Evolutionary conservation across 1,140 invertebrate species (phyloP).

Genomic region (Oncopodura yosiiana): DNA sequence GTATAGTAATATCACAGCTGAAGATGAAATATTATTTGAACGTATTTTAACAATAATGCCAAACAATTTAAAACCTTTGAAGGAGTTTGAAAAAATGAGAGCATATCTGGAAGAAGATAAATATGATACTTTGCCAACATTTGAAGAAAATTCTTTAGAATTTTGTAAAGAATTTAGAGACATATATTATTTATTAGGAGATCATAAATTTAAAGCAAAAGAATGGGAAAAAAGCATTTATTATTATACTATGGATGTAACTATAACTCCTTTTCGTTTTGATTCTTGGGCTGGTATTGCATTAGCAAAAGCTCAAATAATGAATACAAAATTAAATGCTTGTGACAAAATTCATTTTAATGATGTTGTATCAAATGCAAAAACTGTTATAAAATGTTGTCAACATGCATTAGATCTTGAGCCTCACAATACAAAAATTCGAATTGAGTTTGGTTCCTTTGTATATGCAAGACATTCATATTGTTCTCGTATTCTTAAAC

Average conservation of each 20-base stretch:
- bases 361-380: conserved; percentile 60
- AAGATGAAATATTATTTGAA: conserved; percentile 65
- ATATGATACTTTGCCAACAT: conserved; percentile 40
- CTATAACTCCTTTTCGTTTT: conserved; percentile 62
- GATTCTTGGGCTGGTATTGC: conserved; percentile 89
- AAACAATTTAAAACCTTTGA: conserved; percentile 49
- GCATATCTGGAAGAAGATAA: conserved; percentile 55
- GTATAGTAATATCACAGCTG: conserved; percentile 59
- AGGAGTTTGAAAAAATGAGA: conserved; percentile 46
- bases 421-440: conserved; percentile 59
- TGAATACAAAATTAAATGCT: conserved; percentile 73
- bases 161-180: conserved; percentile 48
- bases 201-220: conserved; percentile 86
- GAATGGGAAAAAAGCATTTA: conserved; percentile 59
- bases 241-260: conserved; percentile 73
- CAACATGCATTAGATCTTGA: conserved; percentile 62
- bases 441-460: conserved; percentile 80
- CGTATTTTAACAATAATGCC: conserved; percentile 65
- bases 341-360: conserved; percentile 48
- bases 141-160: conserved; percentile 40
- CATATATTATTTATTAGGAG: conserved; percentile 79
- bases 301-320: conserved; percentile 62
- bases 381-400: conserved; percentile 62
- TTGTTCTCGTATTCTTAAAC: conserved; percentile 70
- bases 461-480: conserved; percentile 79